Base-by-base conservation (phyloP, 2,797 vertebrate species). In the Oophaga sylvatica region DNA sequence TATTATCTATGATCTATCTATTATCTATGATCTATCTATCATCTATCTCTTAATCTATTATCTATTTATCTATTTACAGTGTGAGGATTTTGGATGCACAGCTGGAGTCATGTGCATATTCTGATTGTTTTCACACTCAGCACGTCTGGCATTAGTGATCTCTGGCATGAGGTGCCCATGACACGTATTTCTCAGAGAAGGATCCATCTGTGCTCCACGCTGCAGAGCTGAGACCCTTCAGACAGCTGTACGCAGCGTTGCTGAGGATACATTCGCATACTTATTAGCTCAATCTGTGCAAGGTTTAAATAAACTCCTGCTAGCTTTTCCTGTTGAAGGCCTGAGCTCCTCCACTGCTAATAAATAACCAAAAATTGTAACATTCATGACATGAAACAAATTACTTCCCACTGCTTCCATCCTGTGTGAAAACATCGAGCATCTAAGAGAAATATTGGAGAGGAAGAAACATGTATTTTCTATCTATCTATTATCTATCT, bases 261-360 rank as follows among this genome's bases (percentile, higher is more conserved):
- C 81, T 22, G 81, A 75, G 35, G 81, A 80, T 80, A 84, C 87
- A 80, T 71, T 26, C 79, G 75, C 75, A 88, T 73, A 84, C 77
- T 88, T 60, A 88, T 84, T 70, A 88, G 60, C 53, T 62, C 87
- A 88, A 88, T 83, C 87, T 84, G 80, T 87, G 75, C 65, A 11
- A 15, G 87, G 31, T 57, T 84, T 88, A 80, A 83, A 88, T 88
- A 88, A 62, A 41, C 31, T 79, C 56, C 60, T 62, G 48, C 13
- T 15, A 62, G 81, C 63, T 45, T 56, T 35, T 70, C 63, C 81
- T 5, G 60, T 6, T 41, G 73, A 80, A 71, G 81, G 48, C 70
- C 86, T 9, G 3, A 8, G 63, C 31, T 48, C 62, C 81, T 62
- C 62, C 57, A 45, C 20, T 35, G 48, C 60, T 79, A 70, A 82